Base-by-base conservation (phyloP, 2,113 vertebrate genomes). In the Mesoclemmys tuberculata region DNA sequence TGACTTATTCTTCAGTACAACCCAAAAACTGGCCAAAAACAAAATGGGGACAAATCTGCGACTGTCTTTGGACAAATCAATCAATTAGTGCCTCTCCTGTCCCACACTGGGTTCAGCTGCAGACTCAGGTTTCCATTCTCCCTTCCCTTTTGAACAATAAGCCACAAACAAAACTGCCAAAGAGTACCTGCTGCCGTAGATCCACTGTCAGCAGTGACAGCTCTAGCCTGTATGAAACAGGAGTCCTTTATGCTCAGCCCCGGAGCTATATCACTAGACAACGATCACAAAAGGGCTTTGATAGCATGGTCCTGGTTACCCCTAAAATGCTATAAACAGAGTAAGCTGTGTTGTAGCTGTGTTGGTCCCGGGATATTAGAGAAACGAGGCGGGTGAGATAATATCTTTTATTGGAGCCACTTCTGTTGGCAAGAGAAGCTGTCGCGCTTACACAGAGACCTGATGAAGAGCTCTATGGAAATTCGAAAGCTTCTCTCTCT, bases 141-240 rank as follows among this genome's bases (percentile, higher is more conserved):
- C 51, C n/a, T 51, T 86, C 71, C 74, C 49, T 13, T 48, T 91
- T 46, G 8, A 87, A 54, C 41, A 55, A 24, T 22, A 68, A 58
- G n/a, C 29, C 11, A 74, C 0, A 0, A 5, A 82, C 0, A 0
- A 7, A 71, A 27, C 26, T 26, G n/a, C 71, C 41, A 19, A 77
- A 89, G 54, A 55, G 48, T 48, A 16, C 86, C 46, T 46, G n/a
- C 46, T 85, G 29, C 68, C 80, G 71, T 78, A 52, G 90, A 90
- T 51, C 81, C 64, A 82, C 29, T 64, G n/a, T 9, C 29, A 85
- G 41, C 21, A 24, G 18, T 52, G 10, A 41, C 54, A 83, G 14
- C 35, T 61, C 48, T 1, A 86, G 31, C 8, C 84, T 12, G 44
- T 68, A 18, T 29, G 22, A 86, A 79, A 55, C 9, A 49, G 31